phyloP scores from a whole-genome alignment of 1,140 invertebrate species.

The Aphaenogaster ashmeadi region DNA sequence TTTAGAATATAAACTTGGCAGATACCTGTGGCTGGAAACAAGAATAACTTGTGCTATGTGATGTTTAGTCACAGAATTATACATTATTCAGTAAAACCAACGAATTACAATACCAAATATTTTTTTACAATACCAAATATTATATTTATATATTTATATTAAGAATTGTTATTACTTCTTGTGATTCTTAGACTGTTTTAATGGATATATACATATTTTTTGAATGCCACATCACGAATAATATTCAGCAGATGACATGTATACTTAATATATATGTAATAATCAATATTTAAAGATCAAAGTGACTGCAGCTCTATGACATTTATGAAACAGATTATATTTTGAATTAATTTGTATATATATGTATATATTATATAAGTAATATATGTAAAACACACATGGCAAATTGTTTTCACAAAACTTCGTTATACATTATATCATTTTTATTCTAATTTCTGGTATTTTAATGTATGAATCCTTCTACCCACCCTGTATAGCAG shows the following conservation, averaged over 20 bases:
- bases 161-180: constrained; percentile 14
- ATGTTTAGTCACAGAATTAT: neutral
- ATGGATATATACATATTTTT: constrained; percentile 5
- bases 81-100: neutral
- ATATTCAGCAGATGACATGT: too few species aligned
- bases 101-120: neutral
- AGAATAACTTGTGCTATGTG: neutral
- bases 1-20: constrained; percentile 1
- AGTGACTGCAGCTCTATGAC: neutral
- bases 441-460: constrained; percentile 18
- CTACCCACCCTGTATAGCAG: neutral
- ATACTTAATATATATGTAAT: neutral
- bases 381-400: constrained; percentile 23
- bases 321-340: constrained; percentile 22
- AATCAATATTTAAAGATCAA: constrained; percentile 39
- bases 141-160: constrained; percentile 27
- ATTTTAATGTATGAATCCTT: constrained; percentile 22
- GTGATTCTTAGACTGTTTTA: constrained; percentile 6
- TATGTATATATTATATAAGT: constrained; percentile 34
- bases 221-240: constrained; percentile 3
- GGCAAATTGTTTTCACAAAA: constrained; percentile 24
- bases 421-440: constrained; percentile 19
- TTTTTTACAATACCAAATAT: constrained; percentile 7
- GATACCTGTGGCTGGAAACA: neutral
- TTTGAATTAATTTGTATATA: constrained; percentile 56